Percentiles rank a stretch among this genome's conserved stretches.
These are phyloP conservation scores for Neostethus bicornis DNA, from an alignment of 2,797 vertebrate species.

Conservation along the genomic window DNA sequence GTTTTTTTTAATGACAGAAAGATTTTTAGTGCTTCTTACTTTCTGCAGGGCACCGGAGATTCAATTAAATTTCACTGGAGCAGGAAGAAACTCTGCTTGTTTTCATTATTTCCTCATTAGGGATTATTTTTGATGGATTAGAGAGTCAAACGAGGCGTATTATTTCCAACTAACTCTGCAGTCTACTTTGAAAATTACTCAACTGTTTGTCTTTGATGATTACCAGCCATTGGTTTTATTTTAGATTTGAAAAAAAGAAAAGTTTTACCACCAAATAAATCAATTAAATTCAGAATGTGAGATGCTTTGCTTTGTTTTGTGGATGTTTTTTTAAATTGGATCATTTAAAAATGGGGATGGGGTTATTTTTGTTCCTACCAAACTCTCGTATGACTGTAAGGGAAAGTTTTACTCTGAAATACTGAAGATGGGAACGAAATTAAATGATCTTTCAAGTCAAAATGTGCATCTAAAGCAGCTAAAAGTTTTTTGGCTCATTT, in stretches of 20 bases:
- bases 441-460: no score
- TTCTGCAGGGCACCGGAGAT: slow-evolving; percentile 1
- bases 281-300: no score
- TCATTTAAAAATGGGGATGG: no score
- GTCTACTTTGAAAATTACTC: neutral
- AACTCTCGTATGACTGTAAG: no score
- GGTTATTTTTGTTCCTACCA: no score
- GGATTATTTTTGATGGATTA: neutral
- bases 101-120: slow-evolving; percentile 11
- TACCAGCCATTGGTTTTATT: neutral
- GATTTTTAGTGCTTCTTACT: slow-evolving; percentile 3
- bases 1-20: neutral
- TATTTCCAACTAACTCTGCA: neutral
- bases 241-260: neutral
- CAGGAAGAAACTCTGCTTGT: neutral
- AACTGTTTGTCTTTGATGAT: neutral
- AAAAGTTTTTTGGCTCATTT: no score
- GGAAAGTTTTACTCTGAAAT: no score
- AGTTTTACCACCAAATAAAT: no score
- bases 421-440: no score
- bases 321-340: no score
- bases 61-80: slow-evolving; percentile 4
- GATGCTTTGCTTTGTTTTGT: no score
- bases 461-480: no score
- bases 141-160: neutral